Conservation (phyloP, 2,888 invertebrate genomes). For the Eulithis testata region DNA sequence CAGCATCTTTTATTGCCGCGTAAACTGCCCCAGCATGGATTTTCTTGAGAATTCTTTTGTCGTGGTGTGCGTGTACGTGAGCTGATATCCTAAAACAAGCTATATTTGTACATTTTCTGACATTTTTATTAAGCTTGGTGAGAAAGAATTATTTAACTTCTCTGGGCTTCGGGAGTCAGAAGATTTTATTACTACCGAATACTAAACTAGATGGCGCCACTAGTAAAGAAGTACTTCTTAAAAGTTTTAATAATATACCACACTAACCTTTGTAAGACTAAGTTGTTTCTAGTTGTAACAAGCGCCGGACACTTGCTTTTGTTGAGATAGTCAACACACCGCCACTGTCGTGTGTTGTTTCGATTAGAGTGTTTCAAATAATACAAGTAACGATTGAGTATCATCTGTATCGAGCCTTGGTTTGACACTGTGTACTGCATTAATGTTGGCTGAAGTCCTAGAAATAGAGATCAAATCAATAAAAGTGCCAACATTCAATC, state of each 20-base stretch:
- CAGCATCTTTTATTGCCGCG: slow-evolving; percentile 64
- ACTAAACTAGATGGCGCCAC: not conserved
- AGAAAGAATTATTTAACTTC: too few relatives aligned
- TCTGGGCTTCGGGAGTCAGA: too few relatives aligned
- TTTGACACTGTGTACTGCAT: slow-evolving; percentile 78
- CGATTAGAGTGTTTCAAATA: slow-evolving; percentile 70
- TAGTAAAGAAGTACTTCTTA: not conserved
- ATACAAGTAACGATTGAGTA: slow-evolving; percentile 74
- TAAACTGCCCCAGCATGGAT: slow-evolving; percentile 61
- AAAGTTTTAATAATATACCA: too few relatives aligned
- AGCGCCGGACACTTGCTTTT: slow-evolving; percentile 68
- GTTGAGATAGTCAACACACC: slow-evolving; percentile 74
- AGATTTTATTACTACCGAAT: too few relatives aligned
- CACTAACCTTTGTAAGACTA: slow-evolving; percentile 64
- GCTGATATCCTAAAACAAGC: slow-evolving; percentile 43
- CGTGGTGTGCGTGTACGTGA: slow-evolving; percentile 72
- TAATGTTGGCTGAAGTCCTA: slow-evolving; percentile 20
- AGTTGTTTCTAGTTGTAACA: slow-evolving; percentile 67
- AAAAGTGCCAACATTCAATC: not conserved
- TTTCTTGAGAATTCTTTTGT: slow-evolving; percentile 70
- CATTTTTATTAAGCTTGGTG: too few relatives aligned
- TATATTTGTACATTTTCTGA: too few relatives aligned
- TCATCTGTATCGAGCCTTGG: slow-evolving; percentile 77
- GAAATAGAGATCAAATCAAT: not conserved
- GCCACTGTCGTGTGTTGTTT: slow-evolving; percentile 69